Base-by-base conservation (phyloP, 2,888 invertebrate genomes). In the Drosophila prostipennis region DNA sequence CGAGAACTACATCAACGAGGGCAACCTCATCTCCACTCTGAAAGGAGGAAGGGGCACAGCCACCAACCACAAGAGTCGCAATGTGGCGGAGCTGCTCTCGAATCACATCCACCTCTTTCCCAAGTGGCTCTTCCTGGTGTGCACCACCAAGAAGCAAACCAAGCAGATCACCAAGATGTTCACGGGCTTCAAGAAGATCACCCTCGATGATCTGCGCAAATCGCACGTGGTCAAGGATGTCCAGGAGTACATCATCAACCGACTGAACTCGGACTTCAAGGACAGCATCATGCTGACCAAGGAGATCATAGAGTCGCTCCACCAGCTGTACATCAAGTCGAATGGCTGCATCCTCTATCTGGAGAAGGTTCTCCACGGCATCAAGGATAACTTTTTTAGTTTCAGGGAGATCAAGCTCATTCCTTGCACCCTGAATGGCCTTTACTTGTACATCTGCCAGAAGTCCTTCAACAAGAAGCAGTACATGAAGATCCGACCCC, bases 391-490 rank as follows among this genome's bases (percentile, higher is more conserved):
- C 59, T 98, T 98, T 90, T 97, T 99, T 78, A 97, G 97, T 8
- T 93, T 98, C 36, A 94, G 98, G 0, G 97, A 98, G 90, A 97
- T 99, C 23, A 94, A 96, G 26, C 96, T 98, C 89, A 99, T 99
- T 54, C 98, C 99, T 0, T 98, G 98, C 7, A 99, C 98, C 0
- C 92, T 99, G 26, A 98, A 98, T 90, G 99, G 99, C 0, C 93
- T 99, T 19, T 99, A 98, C 89, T 93, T 99, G 76, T 99, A 98
- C 96, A 93, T 99, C 73, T 98, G 98, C 83, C 98, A 99, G 91
- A 94, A 98, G 53, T 93, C 98, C 29, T 98, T 99, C 90, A 97
- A 96, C 74, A 95, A 97, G 65, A 95, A 97, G 91, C 95, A 97
- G 89, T 98, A 98, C 90, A 94, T 95, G 69, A 97, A 97, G 93